A percentile compares a stretch with the other conserved stretches of the same genome.
phyloP scores from a whole-genome alignment of 1,140 invertebrate genomes.

The Drosophila bocqueti region DNA sequence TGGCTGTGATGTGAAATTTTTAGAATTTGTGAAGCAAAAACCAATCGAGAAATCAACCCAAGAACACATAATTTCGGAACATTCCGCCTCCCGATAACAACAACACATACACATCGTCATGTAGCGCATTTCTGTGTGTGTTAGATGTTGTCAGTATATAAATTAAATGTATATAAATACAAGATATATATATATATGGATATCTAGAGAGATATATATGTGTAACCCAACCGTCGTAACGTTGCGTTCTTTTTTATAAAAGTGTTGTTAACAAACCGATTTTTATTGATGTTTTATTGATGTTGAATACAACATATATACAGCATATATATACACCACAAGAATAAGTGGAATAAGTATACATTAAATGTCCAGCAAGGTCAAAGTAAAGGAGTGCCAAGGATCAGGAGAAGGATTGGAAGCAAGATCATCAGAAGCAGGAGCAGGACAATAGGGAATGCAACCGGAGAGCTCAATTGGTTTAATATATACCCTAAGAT shows the following conservation, averaged over 20 bases:
- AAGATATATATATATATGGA: slow-evolving; percentile 29
- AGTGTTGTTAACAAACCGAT: slow-evolving; percentile 76
- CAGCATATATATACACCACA: slow-evolving; percentile 21
- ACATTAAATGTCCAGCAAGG: slow-evolving; percentile 50
- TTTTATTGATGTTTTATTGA: slow-evolving; percentile 76
- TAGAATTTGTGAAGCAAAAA: slow-evolving; percentile 62
- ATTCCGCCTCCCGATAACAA: slow-evolving; percentile 27
- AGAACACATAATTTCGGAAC: slow-evolving; percentile 34
- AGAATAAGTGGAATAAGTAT: slow-evolving; percentile 46
- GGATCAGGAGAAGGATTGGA: not conserved
- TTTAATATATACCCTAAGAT: slow-evolving; percentile 32
- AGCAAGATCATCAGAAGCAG: not conserved
- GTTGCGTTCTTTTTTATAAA: slow-evolving; percentile 81
- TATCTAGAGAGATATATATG: slow-evolving; percentile 37
- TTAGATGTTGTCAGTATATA: slow-evolving; percentile 61
- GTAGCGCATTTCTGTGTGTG: slow-evolving; percentile 43
- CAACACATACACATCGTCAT: slow-evolving; percentile 34
- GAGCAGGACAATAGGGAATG: slow-evolving; percentile 56
- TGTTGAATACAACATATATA: slow-evolving; percentile 71
- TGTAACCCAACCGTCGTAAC: slow-evolving; percentile 77
- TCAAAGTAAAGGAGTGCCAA: slow-evolving; percentile 14
- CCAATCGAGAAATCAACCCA: slow-evolving; percentile 38
- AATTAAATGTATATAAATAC: slow-evolving; percentile 44
- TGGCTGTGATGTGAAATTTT: slow-evolving; percentile 84
- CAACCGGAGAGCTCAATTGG: slow-evolving; percentile 61